Evolutionary conservation across 2,797 vertebrate species (phyloP).

Genomic region (Silurus lanzhouensis): DNA sequence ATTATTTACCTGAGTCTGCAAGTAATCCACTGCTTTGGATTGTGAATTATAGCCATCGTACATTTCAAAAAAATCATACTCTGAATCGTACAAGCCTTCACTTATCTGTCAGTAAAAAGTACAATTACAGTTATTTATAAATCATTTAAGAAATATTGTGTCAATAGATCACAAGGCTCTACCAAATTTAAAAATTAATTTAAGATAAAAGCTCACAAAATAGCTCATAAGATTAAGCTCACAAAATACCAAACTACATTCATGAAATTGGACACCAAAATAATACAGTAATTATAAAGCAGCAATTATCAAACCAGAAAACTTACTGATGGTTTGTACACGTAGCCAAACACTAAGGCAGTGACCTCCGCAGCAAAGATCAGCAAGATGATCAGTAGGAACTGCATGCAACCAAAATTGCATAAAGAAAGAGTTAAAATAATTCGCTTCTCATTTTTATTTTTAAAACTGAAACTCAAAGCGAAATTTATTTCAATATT

Average conservation of each 20-base stretch:
- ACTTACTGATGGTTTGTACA: constrained; percentile 79
- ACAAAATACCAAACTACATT: not conserved
- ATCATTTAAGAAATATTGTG: not conserved
- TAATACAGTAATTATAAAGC: not conserved
- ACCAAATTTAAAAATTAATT: too few species aligned
- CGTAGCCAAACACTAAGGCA: constrained; percentile 75
- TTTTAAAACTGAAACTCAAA: not conserved
- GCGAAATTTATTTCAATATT: too few species aligned
- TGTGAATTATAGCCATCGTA: constrained; percentile 69
- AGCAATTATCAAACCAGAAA: not conserved
- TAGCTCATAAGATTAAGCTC: too few species aligned
- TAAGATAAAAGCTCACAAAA: too few species aligned
- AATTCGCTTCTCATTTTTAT: not conserved
- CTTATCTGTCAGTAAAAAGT: constrained; percentile 70
- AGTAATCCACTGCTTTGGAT: constrained; percentile 68
- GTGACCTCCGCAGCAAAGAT: constrained; percentile 81
- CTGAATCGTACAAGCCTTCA: constrained; percentile 65
- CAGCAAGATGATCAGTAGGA: constrained; percentile 79
- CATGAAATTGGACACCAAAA: not conserved
- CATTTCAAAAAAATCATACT: constrained; percentile 69
- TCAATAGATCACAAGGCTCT: too few species aligned
- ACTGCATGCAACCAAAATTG: constrained; percentile 65
- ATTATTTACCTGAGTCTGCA: constrained; percentile 74
- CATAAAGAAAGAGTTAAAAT: not conserved
- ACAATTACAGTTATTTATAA: too few species aligned